Evolutionary conservation across 2,888 invertebrate genomes (phyloP), one percentile per base, ranked within the genome.

Genomic region (Rhogogaster chlorosoma): DNA sequence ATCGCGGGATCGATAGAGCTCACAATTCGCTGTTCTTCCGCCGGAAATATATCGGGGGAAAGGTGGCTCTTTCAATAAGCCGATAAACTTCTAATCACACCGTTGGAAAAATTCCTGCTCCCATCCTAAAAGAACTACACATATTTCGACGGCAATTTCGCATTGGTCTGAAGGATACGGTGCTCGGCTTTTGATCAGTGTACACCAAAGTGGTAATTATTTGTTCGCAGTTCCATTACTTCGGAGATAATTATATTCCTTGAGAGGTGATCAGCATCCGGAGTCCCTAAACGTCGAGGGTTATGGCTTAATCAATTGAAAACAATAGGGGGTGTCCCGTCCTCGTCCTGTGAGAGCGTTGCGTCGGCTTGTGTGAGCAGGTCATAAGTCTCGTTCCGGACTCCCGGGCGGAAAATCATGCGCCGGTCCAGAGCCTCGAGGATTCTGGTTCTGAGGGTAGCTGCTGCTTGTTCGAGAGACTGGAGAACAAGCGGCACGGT

Each of bases 241-340:
- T n/a, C n/a, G 1, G n/a, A 9, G 29, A 36, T 32, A 38, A n/a
- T 36, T n/a, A 38, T n/a, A 38, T 67, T 10, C 70, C n/a, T 42
- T 38, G 9, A 73, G 42, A 38, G 42, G 22, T 42, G 73, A 73
- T 73, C 73, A 73, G 73, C 42, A 42, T 73, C 38, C 12, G 0
- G 32, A 32, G 29, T 67, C 29, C 15, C 32, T 4, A 73, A 73
- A 73, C 29, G 38, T 45, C 26, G 15, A 15, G 26, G 73, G 73
- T 42, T 38, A 42, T 38, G 15, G 18, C 61, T 57, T 80, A 57
- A 80, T 80, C 80, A 80, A 80, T 80, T 80, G 57, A 61, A 36
- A 61, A 80, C 61, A 80, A 80, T 61, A 26, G n/a, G 26, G 18
- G 22, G 22, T 32, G 6, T n/a, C 80, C 42, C 38, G 26, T n/a